Conservation (phyloP, 2,888 invertebrate species). For the Brachyopa scutellaris region DNA sequence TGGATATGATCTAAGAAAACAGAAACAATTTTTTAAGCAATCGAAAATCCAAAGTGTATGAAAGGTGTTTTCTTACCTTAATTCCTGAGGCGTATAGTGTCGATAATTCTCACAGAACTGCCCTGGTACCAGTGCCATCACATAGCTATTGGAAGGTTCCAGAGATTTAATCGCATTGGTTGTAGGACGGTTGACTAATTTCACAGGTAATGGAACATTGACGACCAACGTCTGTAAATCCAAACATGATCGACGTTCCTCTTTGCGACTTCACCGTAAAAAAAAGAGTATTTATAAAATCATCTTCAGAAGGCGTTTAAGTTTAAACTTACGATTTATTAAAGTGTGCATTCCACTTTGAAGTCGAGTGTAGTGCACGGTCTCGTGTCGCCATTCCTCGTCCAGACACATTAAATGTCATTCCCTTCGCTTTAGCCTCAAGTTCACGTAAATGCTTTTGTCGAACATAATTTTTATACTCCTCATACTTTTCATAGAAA, state of each 20-base stretch:
- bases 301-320: background rate
- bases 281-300: background rate
- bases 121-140: constrained; percentile 96
- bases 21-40: background rate
- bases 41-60: no score
- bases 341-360: constrained; percentile 93
- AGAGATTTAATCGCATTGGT: constrained; percentile 73
- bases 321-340: constrained; percentile 84
- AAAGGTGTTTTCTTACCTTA: constrained; percentile 83
- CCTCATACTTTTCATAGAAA: constrained; percentile 97
- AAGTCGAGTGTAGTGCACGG: constrained; percentile 92
- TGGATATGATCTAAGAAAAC: constrained; percentile 89
- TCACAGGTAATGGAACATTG: constrained; percentile 86
- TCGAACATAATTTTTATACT: constrained; percentile 86
- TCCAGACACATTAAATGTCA: constrained; percentile 80
- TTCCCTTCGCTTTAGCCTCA: constrained; percentile 85
- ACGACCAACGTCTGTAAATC: constrained; percentile 96
- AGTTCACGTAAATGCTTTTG: constrained; percentile 87
- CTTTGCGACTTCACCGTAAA: constrained; percentile 83
- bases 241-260: constrained; percentile 91
- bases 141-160: constrained; percentile 87
- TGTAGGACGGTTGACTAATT: constrained; percentile 77
- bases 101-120: constrained; percentile 95
- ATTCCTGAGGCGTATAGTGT: constrained; percentile 90
- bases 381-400: constrained; percentile 85